Conservation (phyloP, 2,797 vertebrate species). For the Chaetophractus vellerosus region DNA sequence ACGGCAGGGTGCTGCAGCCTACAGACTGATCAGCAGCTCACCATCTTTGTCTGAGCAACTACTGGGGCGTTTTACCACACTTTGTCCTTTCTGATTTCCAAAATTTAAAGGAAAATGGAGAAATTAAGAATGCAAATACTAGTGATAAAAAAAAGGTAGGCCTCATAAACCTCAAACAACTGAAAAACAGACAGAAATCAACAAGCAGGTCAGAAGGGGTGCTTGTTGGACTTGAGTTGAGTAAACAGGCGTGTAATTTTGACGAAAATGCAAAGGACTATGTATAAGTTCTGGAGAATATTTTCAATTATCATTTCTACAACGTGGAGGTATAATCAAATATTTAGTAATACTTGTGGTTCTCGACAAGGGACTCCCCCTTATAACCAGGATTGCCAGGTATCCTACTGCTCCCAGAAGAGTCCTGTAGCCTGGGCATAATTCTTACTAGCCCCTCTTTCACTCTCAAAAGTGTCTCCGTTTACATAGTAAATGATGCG, state of each 20-base stretch:
- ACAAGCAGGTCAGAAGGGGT: not conserved
- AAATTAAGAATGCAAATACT: not conserved
- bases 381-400: not conserved
- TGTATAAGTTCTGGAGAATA: not conserved
- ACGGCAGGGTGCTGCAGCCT: fast-evolving
- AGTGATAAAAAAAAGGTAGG: not conserved
- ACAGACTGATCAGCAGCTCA: not conserved
- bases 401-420: not conserved
- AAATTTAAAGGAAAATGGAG: not conserved
- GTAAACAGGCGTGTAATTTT: not conserved
- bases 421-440: not conserved
- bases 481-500: not conserved
- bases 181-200: not conserved
- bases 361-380: not conserved
- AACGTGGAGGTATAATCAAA: not conserved
- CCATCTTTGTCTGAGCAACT: not conserved
- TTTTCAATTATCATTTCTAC: slow-evolving; percentile 1
- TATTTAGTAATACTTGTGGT: not conserved
- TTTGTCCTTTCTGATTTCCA: not conserved
- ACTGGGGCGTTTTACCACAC: not conserved
- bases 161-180: not conserved
- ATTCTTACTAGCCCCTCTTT: not conserved
- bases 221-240: not conserved
- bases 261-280: not conserved
- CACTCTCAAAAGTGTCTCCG: not conserved